phyloP scores from a whole-genome alignment of 2,888 invertebrate species.

The Drosophila conformis region DNA sequence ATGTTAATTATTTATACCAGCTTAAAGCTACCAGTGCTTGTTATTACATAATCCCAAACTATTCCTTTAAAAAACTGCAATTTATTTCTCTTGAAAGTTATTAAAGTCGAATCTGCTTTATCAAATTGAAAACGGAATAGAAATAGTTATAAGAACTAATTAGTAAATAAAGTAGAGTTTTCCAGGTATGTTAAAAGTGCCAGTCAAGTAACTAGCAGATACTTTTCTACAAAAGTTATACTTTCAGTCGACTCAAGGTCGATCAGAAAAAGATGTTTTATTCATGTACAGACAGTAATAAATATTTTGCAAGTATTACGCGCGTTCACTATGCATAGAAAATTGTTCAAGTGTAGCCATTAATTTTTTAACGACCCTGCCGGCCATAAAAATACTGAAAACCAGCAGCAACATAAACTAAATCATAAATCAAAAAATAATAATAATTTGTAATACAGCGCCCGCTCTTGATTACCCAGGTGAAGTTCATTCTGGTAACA shows the following conservation, averaged over 20 bases:
- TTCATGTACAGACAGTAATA: background rate
- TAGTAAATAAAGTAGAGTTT: background rate
- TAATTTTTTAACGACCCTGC: slow-evolving; percentile 40
- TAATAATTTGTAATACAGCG: slow-evolving; percentile 43
- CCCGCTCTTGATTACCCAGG: slow-evolving; percentile 44
- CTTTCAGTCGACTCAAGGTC: background rate
- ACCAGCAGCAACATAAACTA: slow-evolving; percentile 23
- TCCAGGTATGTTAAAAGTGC: too few species aligned
- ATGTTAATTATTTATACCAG: slow-evolving; percentile 9
- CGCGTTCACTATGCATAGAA: background rate
- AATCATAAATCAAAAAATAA: slow-evolving; percentile 55
- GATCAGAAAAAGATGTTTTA: background rate
- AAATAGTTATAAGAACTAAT: background rate
- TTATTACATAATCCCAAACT: background rate
- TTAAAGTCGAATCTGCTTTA: background rate
- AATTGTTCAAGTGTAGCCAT: slow-evolving; percentile 17
- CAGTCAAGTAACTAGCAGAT: background rate
- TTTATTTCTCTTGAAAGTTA: background rate
- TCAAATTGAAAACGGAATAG: background rate
- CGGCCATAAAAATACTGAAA: slow-evolving; percentile 36
- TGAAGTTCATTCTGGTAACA: slow-evolving; percentile 50
- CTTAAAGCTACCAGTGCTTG: background rate
- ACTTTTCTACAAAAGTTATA: background rate
- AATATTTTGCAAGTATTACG: slow-evolving; percentile 1
- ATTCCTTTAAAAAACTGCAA: background rate